Conservation (phyloP, 2,113 vertebrate species). For the Catagonus wagneri region DNA sequence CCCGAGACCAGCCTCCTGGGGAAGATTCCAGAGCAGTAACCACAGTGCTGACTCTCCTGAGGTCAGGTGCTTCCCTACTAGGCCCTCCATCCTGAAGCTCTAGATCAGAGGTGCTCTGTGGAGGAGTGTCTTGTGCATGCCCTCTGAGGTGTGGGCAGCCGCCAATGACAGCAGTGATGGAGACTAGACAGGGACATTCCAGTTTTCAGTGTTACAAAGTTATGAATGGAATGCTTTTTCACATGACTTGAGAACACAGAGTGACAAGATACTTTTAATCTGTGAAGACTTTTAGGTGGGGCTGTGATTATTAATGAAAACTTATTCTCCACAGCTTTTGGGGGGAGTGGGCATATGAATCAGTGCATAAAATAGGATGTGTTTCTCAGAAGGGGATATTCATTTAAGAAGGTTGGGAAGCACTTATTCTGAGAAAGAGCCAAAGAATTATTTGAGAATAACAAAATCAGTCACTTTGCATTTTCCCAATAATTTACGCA, state of each 20-base stretch:
- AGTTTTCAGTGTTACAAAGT: neutral
- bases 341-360: too few species aligned
- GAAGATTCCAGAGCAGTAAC: neutral
- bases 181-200: neutral
- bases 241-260: neutral
- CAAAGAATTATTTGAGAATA: neutral
- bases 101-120: neutral
- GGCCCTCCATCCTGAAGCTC: neutral
- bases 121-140: rapidly evolving
- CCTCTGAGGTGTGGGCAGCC: neutral
- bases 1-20: neutral
- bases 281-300: neutral
- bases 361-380: neutral
- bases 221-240: neutral
- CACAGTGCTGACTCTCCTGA: neutral
- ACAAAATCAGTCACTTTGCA: neutral
- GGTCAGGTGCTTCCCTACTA: neutral
- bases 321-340: rapidly evolving
- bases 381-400: neutral
- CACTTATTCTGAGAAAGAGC: neutral
- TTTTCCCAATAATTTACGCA: neutral
- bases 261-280: neutral
- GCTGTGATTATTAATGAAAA: neutral
- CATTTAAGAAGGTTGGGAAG: neutral
- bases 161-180: neutral